Evolutionary conservation across 2,888 invertebrate species (phyloP).

Genomic region (Trisateles emortualis): DNA sequence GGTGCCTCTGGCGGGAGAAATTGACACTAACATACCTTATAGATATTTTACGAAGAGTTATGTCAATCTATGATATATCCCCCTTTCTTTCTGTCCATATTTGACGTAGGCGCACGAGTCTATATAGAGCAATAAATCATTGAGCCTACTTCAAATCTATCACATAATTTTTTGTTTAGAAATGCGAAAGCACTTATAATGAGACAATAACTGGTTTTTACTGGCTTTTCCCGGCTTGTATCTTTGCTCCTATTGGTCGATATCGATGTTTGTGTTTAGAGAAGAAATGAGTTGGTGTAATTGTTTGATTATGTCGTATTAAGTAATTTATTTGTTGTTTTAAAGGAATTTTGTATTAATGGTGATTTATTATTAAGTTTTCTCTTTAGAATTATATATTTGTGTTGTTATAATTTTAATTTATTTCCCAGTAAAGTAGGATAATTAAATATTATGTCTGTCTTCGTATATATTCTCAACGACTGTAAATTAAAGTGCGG

Average conservation of each 20-base stretch:
- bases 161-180: constrained; percentile 49
- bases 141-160: constrained; percentile 46
- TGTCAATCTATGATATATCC: neutral
- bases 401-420: too few relatives aligned
- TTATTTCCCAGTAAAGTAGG: too few relatives aligned
- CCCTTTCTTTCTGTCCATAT: constrained; percentile 6
- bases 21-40: neutral
- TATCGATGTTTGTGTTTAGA: constrained; percentile 18
- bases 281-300: constrained; percentile 34
- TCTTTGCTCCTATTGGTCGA: constrained; percentile 22
- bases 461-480: neutral
- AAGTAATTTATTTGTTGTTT: constrained; percentile 8
- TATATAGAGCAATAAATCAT: constrained; percentile 46
- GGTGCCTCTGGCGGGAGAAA: neutral
- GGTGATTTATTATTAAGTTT: neutral
- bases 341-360: constrained; percentile 6
- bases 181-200: constrained; percentile 49
- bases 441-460: neutral
- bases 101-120: constrained; percentile 2
- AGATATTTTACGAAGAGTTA: neutral
- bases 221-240: constrained; percentile 37
- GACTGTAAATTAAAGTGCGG: neutral
- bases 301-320: constrained; percentile 21
- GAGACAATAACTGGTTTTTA: constrained; percentile 41
- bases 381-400: neutral